Evolutionary conservation across 2,888 invertebrate genomes (phyloP), one percentile per base, ranked within the genome.

Genomic region (Thecophora atra): DNA sequence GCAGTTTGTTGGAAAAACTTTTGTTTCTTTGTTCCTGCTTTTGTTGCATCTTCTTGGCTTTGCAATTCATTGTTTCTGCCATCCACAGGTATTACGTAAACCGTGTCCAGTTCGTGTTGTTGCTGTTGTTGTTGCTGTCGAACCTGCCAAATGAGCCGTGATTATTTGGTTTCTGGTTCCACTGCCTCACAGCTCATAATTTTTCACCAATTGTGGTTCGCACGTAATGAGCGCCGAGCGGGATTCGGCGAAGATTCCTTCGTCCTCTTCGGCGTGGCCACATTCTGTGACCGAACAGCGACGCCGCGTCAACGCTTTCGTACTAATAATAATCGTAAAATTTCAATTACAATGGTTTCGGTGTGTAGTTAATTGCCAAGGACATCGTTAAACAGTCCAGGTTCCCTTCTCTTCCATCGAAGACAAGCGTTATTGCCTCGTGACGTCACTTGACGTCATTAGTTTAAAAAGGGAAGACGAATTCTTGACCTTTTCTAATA

Each of bases 201-300:
- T 28, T 24, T 42, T 19, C 44, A 69, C 75, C 78, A 78, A 79
- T 82, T 82, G 82, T 81, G 78, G 77, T 73, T 70, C 76, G 75
- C 81, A 81, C 81, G 82, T 81, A 77, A 60, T 37, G 37, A 37
- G 37, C 37, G 37, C 37, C 37, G 7, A 6, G 37, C 37, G 37
- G 37, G 6, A 37, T 11, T 37, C 37, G 11, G 7, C 37, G 37
- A n/a, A n/a, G n/a, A n/a, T n/a, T n/a, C n/a, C n/a, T n/a, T n/a
- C n/a, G n/a, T n/a, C n/a, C n/a, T n/a, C n/a, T n/a, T n/a, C n/a
- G n/a, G n/a, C n/a, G n/a, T n/a, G n/a, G n/a, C n/a, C n/a, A n/a
- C n/a, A n/a, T n/a, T n/a, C n/a, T n/a, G n/a, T n/a, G n/a, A n/a
- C n/a, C 11, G 54, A 21, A 11, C 19, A 54, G 21, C 11, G 5